These are phyloP conservation scores for Pseudorhombus dupliciocellatus DNA, from an alignment of 2,113 vertebrate genomes.

Conservation along the genomic window DNA sequence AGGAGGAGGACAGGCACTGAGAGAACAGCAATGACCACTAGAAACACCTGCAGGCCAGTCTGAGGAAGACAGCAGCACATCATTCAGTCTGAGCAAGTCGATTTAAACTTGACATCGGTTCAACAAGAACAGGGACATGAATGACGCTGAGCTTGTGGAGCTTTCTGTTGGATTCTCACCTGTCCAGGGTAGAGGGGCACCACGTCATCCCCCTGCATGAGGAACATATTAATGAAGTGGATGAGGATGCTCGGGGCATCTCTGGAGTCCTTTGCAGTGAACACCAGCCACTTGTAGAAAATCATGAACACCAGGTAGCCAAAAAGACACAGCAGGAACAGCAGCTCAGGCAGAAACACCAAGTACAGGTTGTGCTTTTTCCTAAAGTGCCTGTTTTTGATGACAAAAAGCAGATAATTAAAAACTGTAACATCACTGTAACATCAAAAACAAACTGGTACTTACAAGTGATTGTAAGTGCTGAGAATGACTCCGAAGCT, in stretches of 20 bases:
- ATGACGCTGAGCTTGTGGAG: not conserved
- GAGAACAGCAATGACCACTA: constrained; percentile 85
- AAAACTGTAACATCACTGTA: not conserved
- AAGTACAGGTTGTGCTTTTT: constrained; percentile 89
- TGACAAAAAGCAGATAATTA: constrained; percentile 10
- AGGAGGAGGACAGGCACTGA: constrained; percentile 91
- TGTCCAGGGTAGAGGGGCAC: constrained; percentile 86
- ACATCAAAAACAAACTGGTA: constrained; percentile 40
- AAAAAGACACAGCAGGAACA: constrained; percentile 94
- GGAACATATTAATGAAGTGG: constrained; percentile 97
- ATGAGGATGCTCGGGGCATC: constrained; percentile 94
- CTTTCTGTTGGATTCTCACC: constrained; percentile 73
- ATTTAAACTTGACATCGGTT: not conserved
- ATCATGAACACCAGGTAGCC: constrained; percentile 98
- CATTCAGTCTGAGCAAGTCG: not conserved
- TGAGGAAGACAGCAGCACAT: constrained; percentile 57
- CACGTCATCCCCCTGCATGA: constrained; percentile 80
- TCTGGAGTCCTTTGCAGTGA: constrained; percentile 80
- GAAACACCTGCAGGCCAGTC: constrained; percentile 86
- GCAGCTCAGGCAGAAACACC: constrained; percentile 92
- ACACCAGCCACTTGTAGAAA: constrained; percentile 93
- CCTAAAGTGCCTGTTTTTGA: constrained; percentile 86
- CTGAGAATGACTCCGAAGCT: constrained; percentile 91
- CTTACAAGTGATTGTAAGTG: constrained; percentile 95
- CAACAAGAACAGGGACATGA: not conserved